These are phyloP conservation scores for Cheilosia vulpina DNA, from an alignment of 2,888 invertebrate genomes.

Conservation along the genomic window DNA sequence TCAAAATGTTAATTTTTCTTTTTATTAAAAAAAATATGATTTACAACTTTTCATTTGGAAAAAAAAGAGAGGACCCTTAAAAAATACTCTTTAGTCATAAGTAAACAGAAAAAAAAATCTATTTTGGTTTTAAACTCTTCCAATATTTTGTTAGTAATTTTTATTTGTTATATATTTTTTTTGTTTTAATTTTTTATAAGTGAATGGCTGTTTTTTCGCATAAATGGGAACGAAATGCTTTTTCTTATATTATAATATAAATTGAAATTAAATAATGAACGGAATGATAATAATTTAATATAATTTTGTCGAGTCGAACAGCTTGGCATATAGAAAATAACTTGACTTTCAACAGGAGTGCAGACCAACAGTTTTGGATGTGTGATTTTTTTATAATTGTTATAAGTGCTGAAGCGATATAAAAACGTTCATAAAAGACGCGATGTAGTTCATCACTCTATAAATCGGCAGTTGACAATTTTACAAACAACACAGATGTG, in stretches of 20 bases:
- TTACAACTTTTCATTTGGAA: conserved; percentile 58
- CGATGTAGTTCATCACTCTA: too few relatives aligned
- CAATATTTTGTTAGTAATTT: conserved; percentile 27
- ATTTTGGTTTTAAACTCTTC: conserved; percentile 45
- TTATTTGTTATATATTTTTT: conserved; percentile 14
- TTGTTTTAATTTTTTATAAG: conserved; percentile 14
- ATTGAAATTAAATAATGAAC: conserved; percentile 17
- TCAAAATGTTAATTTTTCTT: conserved; percentile 48
- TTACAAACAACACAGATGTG: too few relatives aligned
- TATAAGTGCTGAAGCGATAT: too few relatives aligned
- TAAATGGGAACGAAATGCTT: conserved; percentile 67
- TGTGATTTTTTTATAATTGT: not conserved
- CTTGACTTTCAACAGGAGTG: not conserved
- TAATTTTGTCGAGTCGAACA: conserved; percentile 4
- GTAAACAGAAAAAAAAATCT: conserved; percentile 40
- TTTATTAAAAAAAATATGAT: conserved; percentile 60
- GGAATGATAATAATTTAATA: conserved; percentile 60
- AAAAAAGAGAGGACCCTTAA: conserved; percentile 74
- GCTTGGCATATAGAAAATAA: not conserved
- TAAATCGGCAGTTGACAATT: too few relatives aligned
- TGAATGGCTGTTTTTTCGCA: conserved; percentile 73
- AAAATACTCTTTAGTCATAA: conserved; percentile 66
- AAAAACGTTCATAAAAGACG: too few relatives aligned
- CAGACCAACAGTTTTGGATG: not conserved
- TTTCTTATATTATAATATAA: conserved; percentile 5